These are phyloP conservation scores for Microvelia longipes DNA, from an alignment of 1,140 invertebrate species.

Conservation along the genomic window DNA sequence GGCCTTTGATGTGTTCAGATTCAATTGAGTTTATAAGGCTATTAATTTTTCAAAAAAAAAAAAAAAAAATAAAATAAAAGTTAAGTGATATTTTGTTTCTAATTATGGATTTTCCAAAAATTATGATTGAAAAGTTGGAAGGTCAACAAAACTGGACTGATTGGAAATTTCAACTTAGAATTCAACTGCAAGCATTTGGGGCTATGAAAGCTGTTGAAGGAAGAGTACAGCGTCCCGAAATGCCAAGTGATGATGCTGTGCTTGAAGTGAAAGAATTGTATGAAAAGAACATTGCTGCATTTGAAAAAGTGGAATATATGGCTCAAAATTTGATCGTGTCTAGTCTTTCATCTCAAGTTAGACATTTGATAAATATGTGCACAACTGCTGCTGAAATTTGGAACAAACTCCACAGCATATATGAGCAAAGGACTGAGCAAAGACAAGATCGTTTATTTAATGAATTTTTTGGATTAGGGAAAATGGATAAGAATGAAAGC, in stretches of 20 bases:
- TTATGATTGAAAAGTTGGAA: constrained; percentile 7
- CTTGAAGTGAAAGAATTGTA: neutral
- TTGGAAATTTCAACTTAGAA: constrained; percentile 9
- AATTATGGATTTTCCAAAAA: neutral
- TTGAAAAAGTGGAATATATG: neutral
- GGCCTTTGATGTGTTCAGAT: too few species aligned
- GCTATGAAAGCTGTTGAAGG: constrained; percentile 5
- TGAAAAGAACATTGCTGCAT: constrained; percentile 1
- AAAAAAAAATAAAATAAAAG: too few species aligned
- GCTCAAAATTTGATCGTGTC: constrained; percentile 2
- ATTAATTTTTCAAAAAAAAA: too few species aligned
- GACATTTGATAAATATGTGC: neutral
- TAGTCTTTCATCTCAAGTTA: neutral
- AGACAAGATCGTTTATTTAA: neutral
- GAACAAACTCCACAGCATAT: neutral
- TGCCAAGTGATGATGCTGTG: neutral
- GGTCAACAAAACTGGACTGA: constrained; percentile 7
- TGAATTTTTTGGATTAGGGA: neutral
- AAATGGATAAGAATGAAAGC: neutral
- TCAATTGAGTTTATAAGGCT: too few species aligned
- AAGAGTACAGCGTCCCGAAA: neutral
- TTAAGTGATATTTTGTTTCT: neutral
- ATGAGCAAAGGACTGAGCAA: neutral
- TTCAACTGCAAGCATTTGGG: constrained; percentile 3
- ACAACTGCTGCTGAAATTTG: neutral